phyloP scores from a whole-genome alignment of 2,888 invertebrate species.

The Chrysina gloriosa region DNA sequence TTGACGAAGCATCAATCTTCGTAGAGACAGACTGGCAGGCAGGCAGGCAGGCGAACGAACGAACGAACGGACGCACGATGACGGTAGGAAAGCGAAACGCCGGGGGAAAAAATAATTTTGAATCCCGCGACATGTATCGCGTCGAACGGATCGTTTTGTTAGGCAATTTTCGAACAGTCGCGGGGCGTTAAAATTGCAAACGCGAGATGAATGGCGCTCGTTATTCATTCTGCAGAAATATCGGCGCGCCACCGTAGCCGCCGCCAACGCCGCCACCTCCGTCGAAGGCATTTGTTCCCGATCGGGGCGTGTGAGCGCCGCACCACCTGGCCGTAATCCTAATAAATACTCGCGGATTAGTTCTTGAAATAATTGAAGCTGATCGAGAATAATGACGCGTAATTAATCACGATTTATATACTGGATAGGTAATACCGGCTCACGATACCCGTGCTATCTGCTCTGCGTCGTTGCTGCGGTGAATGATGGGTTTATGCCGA shows the following conservation, averaged over 20 bases:
- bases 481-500: not conserved
- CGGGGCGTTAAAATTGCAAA: conserved; percentile 33
- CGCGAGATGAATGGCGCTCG: conserved; percentile 31
- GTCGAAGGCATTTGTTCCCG: conserved; percentile 27
- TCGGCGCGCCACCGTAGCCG: conserved; percentile 13
- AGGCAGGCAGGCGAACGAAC: not conserved
- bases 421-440: not conserved
- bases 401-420: conserved; percentile 24
- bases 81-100: conserved; percentile 3
- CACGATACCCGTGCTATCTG: not conserved
- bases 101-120: conserved; percentile 33
- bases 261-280: conserved; percentile 6
- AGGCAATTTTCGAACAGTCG: conserved; percentile 36
- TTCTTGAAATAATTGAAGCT: conserved; percentile 32
- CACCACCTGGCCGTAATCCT: conserved; percentile 25
- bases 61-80: not conserved
- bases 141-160: conserved; percentile 32
- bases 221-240: conserved; percentile 36
- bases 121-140: conserved; percentile 28
- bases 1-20: conserved; percentile 35
- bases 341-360: conserved; percentile 31
- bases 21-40: conserved; percentile 15
- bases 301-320: not conserved
- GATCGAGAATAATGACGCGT: conserved; percentile 16
- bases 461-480: not conserved